A percentile compares a stretch with the other conserved stretches of the same genome.
These are phyloP conservation scores for Hypselothyrea guttata DNA, from an alignment of 2,888 invertebrate species.

Conservation along the genomic window DNA sequence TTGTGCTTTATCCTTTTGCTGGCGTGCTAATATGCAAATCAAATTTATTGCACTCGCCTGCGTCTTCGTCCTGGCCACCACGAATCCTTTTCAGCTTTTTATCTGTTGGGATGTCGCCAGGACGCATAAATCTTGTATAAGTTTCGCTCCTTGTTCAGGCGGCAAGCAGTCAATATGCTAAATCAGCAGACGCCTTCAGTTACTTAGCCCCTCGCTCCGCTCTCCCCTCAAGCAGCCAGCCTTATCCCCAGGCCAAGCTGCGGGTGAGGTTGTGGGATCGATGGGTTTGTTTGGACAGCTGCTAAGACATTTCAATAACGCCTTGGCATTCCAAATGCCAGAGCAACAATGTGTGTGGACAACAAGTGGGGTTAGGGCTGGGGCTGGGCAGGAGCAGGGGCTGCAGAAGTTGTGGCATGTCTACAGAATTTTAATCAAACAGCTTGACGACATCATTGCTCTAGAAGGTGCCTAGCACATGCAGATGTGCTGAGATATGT, in stretches of 20 bases:
- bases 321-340: slow-evolving; percentile 46
- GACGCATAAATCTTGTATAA: slow-evolving; percentile 79
- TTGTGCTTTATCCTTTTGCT: slow-evolving; percentile 13
- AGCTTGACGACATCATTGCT: slow-evolving; percentile 41
- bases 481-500: slow-evolving; percentile 9
- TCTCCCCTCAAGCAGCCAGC: slow-evolving; percentile 5
- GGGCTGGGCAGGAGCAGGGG: neutral
- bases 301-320: slow-evolving; percentile 75
- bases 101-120: slow-evolving; percentile 65
- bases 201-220: neutral
- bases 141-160: slow-evolving; percentile 66
- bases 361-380: neutral
- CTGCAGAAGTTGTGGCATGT: slow-evolving; percentile 33
- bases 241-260: slow-evolving; percentile 1
- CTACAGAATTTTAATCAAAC: slow-evolving; percentile 69
- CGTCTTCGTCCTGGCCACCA: slow-evolving; percentile 42
- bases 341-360: slow-evolving; percentile 48
- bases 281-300: slow-evolving; percentile 67
- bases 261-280: neutral
- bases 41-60: slow-evolving; percentile 71
- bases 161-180: slow-evolving; percentile 74
- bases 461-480: slow-evolving; percentile 17
- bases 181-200: slow-evolving; percentile 63
- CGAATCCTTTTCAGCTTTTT: slow-evolving; percentile 62
- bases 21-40: slow-evolving; percentile 78